These are phyloP conservation scores for Octonoba sinensis DNA, from an alignment of 2,888 invertebrate species.

Conservation along the genomic window DNA sequence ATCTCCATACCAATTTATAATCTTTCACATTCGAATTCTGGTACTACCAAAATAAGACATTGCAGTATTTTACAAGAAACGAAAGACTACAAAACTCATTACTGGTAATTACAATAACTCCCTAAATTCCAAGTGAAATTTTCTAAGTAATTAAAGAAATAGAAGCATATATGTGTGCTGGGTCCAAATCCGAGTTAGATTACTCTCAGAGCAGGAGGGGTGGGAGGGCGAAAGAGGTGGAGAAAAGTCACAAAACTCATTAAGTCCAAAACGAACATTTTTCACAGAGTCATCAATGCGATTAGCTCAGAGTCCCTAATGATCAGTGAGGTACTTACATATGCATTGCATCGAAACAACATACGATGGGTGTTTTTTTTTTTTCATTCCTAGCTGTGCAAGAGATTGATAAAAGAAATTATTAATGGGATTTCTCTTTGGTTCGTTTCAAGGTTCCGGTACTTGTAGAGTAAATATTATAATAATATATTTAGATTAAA, in stretches of 20 bases:
- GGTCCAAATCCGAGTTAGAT: no score
- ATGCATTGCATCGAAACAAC: neutral
- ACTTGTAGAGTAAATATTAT: no score
- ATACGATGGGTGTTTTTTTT: neutral
- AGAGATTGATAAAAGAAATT: no score
- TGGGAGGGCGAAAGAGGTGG: neutral
- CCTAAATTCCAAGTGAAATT: conserved; percentile 27
- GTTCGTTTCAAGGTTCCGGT: no score
- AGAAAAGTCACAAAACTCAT: conserved; percentile 27
- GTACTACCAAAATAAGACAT: no score
- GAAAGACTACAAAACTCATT: conserved; percentile 25
- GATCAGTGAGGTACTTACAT: conserved; percentile 7
- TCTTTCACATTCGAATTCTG: no score
- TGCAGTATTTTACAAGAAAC: no score
- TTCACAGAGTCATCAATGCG: conserved; percentile 40
- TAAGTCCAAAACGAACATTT: conserved; percentile 41
- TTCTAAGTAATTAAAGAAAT: conserved; percentile 51
- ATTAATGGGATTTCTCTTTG: no score
- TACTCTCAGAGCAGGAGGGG: neutral
- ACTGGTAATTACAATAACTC: conserved; percentile 45
- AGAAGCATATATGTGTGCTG: conserved; percentile 21
- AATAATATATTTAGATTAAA: no score
- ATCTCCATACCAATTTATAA: no score
- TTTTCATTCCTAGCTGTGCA: no score
- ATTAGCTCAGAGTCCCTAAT: conserved; percentile 34